Evolutionary conservation across 2,797 vertebrate species (phyloP).

Genomic region (Eospalax fontanierii): DNA sequence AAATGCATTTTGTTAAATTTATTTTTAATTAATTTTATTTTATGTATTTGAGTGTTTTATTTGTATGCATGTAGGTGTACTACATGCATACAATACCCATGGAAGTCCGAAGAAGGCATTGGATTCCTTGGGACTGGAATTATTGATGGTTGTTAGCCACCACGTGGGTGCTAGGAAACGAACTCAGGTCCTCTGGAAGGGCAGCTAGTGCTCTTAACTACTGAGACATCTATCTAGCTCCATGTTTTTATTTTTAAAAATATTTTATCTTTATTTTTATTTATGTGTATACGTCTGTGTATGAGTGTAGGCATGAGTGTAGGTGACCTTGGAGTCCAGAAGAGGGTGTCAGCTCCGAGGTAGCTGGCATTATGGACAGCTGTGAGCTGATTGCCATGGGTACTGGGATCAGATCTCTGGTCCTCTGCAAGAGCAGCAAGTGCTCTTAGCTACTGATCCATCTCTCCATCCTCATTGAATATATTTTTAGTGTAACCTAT

Average conservation of each 20-base stretch:
- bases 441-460: background rate
- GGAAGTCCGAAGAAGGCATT: background rate
- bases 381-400: background rate
- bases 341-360: too few relatives aligned
- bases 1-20: background rate
- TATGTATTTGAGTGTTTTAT: background rate
- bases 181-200: background rate
- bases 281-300: background rate
- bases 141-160: background rate
- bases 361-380: background rate
- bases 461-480: background rate
- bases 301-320: background rate
- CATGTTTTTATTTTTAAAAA: background rate
- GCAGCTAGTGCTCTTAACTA: background rate
- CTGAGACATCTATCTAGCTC: background rate
- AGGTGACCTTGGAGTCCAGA: background rate
- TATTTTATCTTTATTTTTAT: background rate
- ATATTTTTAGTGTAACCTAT: background rate
- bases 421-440: background rate
- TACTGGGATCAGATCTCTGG: background rate
- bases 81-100: too few relatives aligned
- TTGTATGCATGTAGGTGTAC: background rate
- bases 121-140: background rate
- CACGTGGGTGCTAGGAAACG: background rate
- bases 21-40: background rate